phyloP scores from a whole-genome alignment of 2,797 vertebrate genomes.

The Chromobotia macracanthus region DNA sequence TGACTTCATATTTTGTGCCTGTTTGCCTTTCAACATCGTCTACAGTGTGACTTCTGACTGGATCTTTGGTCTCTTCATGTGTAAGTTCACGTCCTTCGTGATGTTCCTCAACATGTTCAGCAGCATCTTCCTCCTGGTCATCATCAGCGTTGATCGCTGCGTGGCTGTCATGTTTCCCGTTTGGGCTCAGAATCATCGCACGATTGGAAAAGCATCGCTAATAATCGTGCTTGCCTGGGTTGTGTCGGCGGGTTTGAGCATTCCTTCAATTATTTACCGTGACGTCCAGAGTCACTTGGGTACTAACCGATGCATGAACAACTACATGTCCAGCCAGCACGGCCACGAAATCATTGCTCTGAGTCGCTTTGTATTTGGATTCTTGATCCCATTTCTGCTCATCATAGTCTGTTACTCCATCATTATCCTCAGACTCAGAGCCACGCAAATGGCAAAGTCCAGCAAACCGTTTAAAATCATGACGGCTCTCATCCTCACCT shows the following conservation, averaged over 20 bases:
- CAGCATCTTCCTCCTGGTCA: conserved; percentile 89
- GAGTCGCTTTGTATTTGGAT: conserved; percentile 82
- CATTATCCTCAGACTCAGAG: conserved; percentile 82
- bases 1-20: conserved; percentile 89
- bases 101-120: conserved; percentile 95
- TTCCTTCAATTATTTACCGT: conserved; percentile 82
- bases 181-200: conserved; percentile 93
- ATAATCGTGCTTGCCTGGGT: conserved; percentile 80
- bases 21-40: conserved; percentile 83
- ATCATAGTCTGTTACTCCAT: conserved; percentile 86
- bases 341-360: conserved; percentile 68
- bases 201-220: conserved; percentile 72
- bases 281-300: conserved; percentile 61
- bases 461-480: conserved; percentile 91
- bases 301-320: conserved; percentile 80
- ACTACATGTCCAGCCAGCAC: conserved; percentile 69
- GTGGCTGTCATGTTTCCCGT: conserved; percentile 87
- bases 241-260: conserved; percentile 76
- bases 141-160: conserved; percentile 91
- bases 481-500: conserved; percentile 83
- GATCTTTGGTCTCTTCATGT: conserved; percentile 88
- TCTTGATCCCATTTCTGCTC: conserved; percentile 81
- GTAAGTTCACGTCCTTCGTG: conserved; percentile 84
- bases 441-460: conserved; percentile 82
- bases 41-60: conserved; percentile 80